These are phyloP conservation scores for Borostomias antarcticus DNA, from an alignment of 2,797 vertebrate genomes.

Conservation along the genomic window DNA sequence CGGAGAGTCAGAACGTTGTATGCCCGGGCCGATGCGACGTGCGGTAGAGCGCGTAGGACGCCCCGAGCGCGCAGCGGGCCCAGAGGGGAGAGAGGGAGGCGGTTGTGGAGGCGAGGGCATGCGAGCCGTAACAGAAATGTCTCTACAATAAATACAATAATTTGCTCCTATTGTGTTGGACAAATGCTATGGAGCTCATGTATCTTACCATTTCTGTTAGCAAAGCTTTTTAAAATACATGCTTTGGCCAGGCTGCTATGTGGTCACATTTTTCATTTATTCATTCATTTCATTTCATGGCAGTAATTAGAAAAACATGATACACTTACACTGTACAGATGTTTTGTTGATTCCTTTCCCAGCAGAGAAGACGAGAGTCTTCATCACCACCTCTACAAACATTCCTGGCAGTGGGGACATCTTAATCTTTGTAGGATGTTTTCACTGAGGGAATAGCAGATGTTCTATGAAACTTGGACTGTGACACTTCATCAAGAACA, in stretches of 20 bases:
- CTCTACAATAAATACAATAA: background rate
- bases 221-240: background rate
- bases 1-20: too few species aligned
- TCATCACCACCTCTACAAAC: background rate
- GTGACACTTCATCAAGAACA: background rate
- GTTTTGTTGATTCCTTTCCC: background rate
- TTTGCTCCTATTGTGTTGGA: background rate
- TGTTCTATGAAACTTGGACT: background rate
- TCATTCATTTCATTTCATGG: too few species aligned
- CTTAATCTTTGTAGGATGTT: constrained; percentile 20
- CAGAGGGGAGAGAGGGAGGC: too few species aligned
- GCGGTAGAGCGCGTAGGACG: too few species aligned
- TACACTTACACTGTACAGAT: background rate
- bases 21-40: too few species aligned
- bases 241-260: background rate
- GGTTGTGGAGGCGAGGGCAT: too few species aligned
- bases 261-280: background rate
- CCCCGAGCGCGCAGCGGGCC: too few species aligned
- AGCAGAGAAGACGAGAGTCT: background rate
- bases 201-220: background rate
- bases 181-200: background rate
- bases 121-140: background rate
- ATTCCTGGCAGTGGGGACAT: background rate
- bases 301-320: constrained; percentile 10
- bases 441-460: constrained; percentile 5